Conservation (phyloP, 2,113 vertebrate species). For the Nannospalax galili region DNA sequence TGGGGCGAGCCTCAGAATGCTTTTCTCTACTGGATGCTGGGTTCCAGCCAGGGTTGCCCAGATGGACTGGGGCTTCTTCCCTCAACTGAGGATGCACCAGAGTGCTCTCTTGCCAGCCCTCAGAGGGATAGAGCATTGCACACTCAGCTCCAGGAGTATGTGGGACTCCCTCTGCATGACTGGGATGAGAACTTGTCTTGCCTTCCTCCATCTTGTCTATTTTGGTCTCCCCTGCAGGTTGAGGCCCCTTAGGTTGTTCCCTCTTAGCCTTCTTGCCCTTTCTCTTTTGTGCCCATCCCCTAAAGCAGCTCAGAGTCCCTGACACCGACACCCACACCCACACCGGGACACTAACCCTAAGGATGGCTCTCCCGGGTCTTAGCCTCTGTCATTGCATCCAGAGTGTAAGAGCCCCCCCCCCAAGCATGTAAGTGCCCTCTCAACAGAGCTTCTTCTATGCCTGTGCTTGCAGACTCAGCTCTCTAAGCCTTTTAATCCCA, state of each 20-base stretch:
- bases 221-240: neutral
- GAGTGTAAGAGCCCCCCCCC: conserved; percentile 81
- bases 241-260: neutral
- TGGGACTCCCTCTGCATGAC: neutral
- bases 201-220: neutral
- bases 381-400: conserved; percentile 84
- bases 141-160: neutral
- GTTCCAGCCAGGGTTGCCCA: neutral
- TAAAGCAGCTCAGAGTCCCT: neutral
- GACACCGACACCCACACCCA: no score
- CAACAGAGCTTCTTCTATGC: neutral
- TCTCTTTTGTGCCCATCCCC: neutral
- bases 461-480: neutral
- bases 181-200: neutral
- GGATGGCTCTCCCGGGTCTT: conserved; percentile 65
- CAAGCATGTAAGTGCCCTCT: conserved; percentile 71
- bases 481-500: conserved; percentile 73
- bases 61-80: neutral
- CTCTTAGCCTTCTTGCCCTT: neutral
- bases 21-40: neutral
- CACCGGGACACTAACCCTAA: conserved; percentile 38
- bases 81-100: neutral
- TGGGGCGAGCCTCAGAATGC: neutral
- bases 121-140: neutral
- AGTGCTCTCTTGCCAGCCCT: neutral